These are phyloP conservation scores for Cataglyphis rosenhaueri DNA, from an alignment of 2,888 invertebrate species.

Conservation along the genomic window DNA sequence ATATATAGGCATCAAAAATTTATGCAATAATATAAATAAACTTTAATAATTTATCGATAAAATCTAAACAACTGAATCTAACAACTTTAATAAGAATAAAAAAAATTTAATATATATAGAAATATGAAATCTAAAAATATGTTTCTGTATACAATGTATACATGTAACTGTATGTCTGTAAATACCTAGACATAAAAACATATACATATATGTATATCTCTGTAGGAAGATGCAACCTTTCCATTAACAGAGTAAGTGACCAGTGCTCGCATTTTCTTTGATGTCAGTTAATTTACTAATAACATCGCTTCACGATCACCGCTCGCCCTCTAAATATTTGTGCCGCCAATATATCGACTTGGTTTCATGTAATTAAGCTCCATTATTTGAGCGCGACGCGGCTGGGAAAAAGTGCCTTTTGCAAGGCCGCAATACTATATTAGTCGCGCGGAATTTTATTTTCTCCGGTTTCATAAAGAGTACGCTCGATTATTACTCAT, in stretches of 20 bases:
- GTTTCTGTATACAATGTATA: neutral
- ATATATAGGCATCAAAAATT: neutral
- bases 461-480: conserved; percentile 43
- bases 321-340: conserved; percentile 84
- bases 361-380: conserved; percentile 77
- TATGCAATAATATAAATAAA: neutral
- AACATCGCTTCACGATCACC: conserved; percentile 78
- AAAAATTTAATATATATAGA: neutral
- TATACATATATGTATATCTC: conserved; percentile 56
- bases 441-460: conserved; percentile 58
- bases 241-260: conserved; percentile 83
- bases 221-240: conserved; percentile 75
- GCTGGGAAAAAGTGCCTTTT: conserved; percentile 61
- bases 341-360: conserved; percentile 82
- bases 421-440: conserved; percentile 10
- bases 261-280: conserved; percentile 84
- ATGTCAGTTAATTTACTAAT: conserved; percentile 86
- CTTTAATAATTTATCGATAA: neutral
- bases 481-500: conserved; percentile 32
- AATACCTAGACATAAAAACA: conserved; percentile 2
- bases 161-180: conserved; percentile 57
- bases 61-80: neutral
- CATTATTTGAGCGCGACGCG: conserved; percentile 72
- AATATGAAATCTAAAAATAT: neutral
- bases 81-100: neutral